Conservation (phyloP, 1,140 invertebrate genomes). For the Contarinia nasturtii region DNA sequence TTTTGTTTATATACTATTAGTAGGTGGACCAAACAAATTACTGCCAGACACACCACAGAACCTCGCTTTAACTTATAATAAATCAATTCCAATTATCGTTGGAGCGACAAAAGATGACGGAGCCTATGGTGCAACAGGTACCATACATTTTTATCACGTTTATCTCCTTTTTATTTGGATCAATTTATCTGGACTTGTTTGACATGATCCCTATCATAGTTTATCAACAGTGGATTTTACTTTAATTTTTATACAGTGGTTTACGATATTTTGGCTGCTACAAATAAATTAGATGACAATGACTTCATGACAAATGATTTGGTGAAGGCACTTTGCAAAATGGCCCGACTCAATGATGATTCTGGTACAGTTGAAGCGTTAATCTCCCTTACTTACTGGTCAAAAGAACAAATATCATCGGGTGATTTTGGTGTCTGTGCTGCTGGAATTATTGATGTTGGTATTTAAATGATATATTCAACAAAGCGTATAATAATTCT, state of each 20-base stretch:
- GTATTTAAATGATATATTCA: too few species aligned
- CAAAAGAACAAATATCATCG: neutral
- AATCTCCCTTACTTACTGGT: neutral
- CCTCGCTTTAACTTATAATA: conserved; percentile 7
- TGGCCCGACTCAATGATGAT: neutral
- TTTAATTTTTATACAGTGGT: neutral
- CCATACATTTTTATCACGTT: conserved; percentile 3
- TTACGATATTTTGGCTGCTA: neutral
- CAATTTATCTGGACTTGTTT: conserved; percentile 2
- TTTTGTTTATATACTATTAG: too few species aligned
- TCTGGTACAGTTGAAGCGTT: neutral
- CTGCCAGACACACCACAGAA: conserved; percentile 11
- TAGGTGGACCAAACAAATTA: conserved; percentile 13
- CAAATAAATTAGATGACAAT: neutral
- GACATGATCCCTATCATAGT: neutral
- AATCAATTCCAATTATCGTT: conserved; percentile 12
- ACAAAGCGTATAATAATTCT: conserved; percentile 2
- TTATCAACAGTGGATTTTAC: neutral
- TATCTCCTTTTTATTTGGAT: conserved; percentile 13
- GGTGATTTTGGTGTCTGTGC: conserved; percentile 5
- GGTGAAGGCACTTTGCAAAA: neutral
- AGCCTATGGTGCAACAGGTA: conserved; percentile 16
- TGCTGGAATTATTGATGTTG: conserved; percentile 19
- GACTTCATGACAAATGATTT: neutral
- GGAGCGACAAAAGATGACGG: conserved; percentile 22